Base-by-base conservation (phyloP, 2,113 vertebrate species). In the Pygoscelis adeliae region DNA sequence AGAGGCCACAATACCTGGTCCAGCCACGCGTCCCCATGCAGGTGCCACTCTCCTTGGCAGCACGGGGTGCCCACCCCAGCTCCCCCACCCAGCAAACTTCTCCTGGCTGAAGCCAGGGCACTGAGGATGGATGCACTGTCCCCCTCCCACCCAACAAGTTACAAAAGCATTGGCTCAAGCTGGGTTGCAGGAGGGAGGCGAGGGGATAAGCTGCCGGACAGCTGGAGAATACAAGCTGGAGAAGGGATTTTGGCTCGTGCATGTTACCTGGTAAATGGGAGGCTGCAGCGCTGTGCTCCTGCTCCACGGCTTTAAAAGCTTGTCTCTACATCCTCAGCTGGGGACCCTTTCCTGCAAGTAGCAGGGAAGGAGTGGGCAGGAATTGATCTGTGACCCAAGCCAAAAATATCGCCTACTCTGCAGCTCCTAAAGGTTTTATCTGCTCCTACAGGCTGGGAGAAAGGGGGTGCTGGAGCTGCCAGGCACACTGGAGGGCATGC, bases 371-470 rank as follows among this genome's bases (percentile, higher is more conserved):
- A 92, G 79, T 88, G 86, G 69, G 86, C 83, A 90, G 91, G 97
- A 97, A 91, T 93, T 36, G 65, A 96, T 96, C 98, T 96, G 98
- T 97, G 98, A 98, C 97, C 83, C 59, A 70, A 96, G 97, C 98
- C 98, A 98, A 98, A 99, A 99, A 99, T 99, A 99, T 98, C 97
- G 84, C 90, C 83, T 82, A 94, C 93, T 89, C 46, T 34, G 42
- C 87, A 63, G 93, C 91, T 93, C 72, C 86, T 86, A 63, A 89
- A 86, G 49, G 25, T 73, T 80, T 52, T 30, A 78, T 65, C n/a
- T 34, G 70, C 89, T 81, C 86, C 42, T 94, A 46, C 78, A 63
- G 91, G 95, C 72, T 30, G 46, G 47, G 78, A 59, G 91, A 74
- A 93, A 77, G 40, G 34, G 94, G 81, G 52, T 81, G 91, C 91